Evolutionary conservation across 1,140 invertebrate genomes (phyloP), one percentile per base, ranked within the genome.

Genomic region (Nasonia longicornis): DNA sequence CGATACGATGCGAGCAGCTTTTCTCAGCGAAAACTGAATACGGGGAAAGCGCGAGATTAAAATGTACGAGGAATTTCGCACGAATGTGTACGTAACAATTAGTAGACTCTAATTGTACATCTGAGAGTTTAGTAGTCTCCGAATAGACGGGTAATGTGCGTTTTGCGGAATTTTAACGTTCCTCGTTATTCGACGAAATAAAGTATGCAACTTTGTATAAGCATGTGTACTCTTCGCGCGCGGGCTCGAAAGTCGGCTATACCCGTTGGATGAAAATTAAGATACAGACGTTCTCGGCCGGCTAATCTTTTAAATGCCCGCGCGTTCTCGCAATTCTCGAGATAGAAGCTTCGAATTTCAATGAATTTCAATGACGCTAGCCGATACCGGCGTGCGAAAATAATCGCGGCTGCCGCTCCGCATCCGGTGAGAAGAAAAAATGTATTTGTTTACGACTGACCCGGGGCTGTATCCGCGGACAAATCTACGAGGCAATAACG

Each of bases 401-500:
- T 45, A 77, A 67, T 67, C n/a, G 22, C 66, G 64, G 75, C n/a
- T 69, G 38, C 52, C n/a, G 20, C 16, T 58, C 38, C 38, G 8
- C 10, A 42, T 42, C 35, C 14, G 14, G 38, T 12, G 63, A 45
- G 11, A 35, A 58, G 31, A n/a, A 77, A 77, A 67, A 70, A 20
- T n/a, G 6, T 74, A 80, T 80, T 80, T 67, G 78, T 48, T 80
- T 74, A 74, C 16, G 52, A n/a, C 73, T 64, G 52, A 31, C 31
- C 26, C 10, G 29, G 38, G 38, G 35, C 10, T 12, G 48, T 74
- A 76, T 76, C 66, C 63, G 29, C 64, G 73, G 11, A 29, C 45
- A 14, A 81, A 76, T 75, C 72, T 76, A 70, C 7, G 73, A 71
- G 73, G 66, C 48, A 81, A 76, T 76, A 76, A 71, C 45, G 26